Percentiles rank a stretch among this genome's conserved stretches.
Conservation (phyloP, 2,113 vertebrate genomes). For the Pteropus alecto region DNA sequence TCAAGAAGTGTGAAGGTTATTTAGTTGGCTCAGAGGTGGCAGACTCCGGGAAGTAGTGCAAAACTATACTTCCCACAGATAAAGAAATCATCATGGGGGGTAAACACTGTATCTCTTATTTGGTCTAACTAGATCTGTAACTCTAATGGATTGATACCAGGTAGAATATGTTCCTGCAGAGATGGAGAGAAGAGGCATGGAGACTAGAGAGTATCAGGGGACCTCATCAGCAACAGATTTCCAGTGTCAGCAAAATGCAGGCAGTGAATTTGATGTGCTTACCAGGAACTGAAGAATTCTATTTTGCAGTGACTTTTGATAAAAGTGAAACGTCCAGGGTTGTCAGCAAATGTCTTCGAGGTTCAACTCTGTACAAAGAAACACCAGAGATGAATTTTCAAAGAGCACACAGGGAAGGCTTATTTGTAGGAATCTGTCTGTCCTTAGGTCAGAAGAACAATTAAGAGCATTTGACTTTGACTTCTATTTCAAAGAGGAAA, state of each 20-base stretch:
- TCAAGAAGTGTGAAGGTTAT: neutral
- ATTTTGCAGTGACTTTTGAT: neutral
- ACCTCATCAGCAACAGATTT: neutral
- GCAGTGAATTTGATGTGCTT: neutral
- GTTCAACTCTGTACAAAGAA: neutral
- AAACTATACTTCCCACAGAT: neutral
- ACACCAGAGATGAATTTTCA: neutral
- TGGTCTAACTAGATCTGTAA: constrained; percentile 13
- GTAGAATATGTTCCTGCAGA: neutral
- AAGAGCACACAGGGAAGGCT: neutral
- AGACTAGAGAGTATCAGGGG: neutral
- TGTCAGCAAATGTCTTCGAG: neutral
- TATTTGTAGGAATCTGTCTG: neutral
- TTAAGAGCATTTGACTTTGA: neutral
- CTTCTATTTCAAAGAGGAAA: neutral
- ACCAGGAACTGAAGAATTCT: neutral
- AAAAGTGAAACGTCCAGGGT: neutral
- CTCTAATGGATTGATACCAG: neutral
- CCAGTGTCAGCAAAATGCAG: neutral
- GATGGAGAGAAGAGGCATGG: neutral
- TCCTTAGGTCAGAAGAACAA: neutral
- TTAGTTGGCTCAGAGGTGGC: neutral
- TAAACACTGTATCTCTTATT: neutral
- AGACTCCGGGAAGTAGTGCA: neutral
- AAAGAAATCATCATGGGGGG: neutral